Base-by-base conservation (phyloP, 2,888 invertebrate species). In the Volucella bombylans region DNA sequence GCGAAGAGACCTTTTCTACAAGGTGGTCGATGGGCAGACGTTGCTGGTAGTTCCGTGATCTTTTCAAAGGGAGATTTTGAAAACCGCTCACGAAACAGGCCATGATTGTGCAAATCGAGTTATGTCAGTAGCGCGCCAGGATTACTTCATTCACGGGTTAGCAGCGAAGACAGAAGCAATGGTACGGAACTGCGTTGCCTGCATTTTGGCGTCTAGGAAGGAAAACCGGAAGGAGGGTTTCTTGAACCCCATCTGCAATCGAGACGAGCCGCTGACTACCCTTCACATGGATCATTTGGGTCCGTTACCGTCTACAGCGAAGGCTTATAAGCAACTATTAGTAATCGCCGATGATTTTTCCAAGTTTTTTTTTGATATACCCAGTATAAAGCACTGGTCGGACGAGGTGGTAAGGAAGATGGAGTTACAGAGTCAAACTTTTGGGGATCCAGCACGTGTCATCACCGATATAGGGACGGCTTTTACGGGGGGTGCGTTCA, bases 391-490 rank as follows among this genome's bases (percentile, higher is more conserved):
- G 83, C 1, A 87, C 87, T 0, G 82, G 0, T 69, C 87, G 1
- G 87, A 86, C 23, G 90, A 91, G 61, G 88, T 88, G 0, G 1
- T 91, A 15, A 49, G 87, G 1, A 90, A 88, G 73, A 50, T 91
- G 10, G 69, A 59, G 10, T 31, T 82, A 1, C 89, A 89, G 15
- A 88, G 89, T 57, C 86, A 87, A 55, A 87, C 54, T n/a, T 91
- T 90, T 87, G 90, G n/a, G 14, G 89, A 89, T 78, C 90, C 90
- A 10, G 47, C 11, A 11, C 86, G 89, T 57, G 87, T 90, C 2
- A 88, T 91, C 4, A 88, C 89, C 0, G 90, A 90, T 65, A 82
- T 87, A 82, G 89, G 90, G n/a, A 87, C 89, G 9, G 90, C 91
- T 8, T 91, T 91, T 73, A 90, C 89, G 0, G 0, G 90, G 18